Evolutionary conservation across 2,113 vertebrate species (phyloP), one percentile per base, ranked within the genome.

Genomic region (Anhinga anhinga): DNA sequence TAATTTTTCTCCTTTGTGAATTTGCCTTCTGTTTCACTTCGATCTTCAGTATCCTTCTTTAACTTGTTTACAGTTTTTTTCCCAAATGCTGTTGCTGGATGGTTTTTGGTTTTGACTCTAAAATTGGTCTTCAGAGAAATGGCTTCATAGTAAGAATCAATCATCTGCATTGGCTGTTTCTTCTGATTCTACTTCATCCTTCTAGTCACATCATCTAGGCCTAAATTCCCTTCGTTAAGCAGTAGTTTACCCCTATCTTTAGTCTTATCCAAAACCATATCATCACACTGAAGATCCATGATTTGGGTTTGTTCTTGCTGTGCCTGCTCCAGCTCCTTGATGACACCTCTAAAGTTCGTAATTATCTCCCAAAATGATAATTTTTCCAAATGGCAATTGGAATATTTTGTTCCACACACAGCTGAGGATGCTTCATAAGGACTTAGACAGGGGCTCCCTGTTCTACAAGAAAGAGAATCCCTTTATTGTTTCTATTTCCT

Each of bases 1-100:
- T 95, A 56, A 21, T 59, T 94, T 70, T 96, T 95, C 86, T 97
- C 94, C 32, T 96, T 76, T 27, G 67, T 90, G 34, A 95, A 62
- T 32, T 79, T 94, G 69, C 95, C 86, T 86, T 97, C 97, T 36
- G 90, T 91, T 69, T 97, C 88, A 67, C 91, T 97, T 61, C 71
- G 22, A 45, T 91, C 82, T 73, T 97, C 88, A 1, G 86, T 26
- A 20, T 81, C 90, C 49, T 88, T 87, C 88, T 97, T 95, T 10
- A 97, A 70, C 55, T 95, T 71, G 27, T 79, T 84, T 22, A 95
- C 84, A 44, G 63, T 76, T 38, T 93, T 83, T 47, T 85, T 26
- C 50, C 6, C 4, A 93, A 81, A 36, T 88, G 26, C 3, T 80
- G 71, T 74, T 97, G 83, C 50, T 91, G 92, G 62, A 71, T 29